Evolutionary conservation across 2,888 invertebrate species (phyloP).

Genomic region (Heteromyza rotundicornis): DNA sequence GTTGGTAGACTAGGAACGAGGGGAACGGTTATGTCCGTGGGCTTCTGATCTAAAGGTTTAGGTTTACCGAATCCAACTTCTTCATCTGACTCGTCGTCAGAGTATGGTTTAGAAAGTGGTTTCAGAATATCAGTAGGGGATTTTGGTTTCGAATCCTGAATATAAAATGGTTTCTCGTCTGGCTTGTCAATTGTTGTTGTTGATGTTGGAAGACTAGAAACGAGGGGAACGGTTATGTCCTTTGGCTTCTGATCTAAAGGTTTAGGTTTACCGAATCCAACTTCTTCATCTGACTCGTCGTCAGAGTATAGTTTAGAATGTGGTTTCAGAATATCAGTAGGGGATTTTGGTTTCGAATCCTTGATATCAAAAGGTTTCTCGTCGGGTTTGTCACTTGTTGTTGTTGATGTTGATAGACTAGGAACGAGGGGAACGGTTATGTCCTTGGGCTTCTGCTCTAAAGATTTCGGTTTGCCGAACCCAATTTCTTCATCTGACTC

Average conservation of each 20-base stretch:
- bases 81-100: slow-evolving; percentile 6
- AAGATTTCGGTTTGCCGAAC: neutral
- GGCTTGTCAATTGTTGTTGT: slow-evolving; percentile 20
- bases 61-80: slow-evolving; percentile 5
- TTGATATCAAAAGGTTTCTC: slow-evolving; percentile 13
- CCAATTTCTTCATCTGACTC: neutral
- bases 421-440: neutral
- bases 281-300: slow-evolving; percentile 12
- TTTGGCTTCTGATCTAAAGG: neutral
- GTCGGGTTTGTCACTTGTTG: neutral
- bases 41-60: neutral
- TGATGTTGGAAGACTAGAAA: neutral
- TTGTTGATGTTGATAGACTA: neutral
- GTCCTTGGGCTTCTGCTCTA: neutral
- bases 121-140: neutral
- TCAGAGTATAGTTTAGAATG: slow-evolving; percentile 1
- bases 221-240: neutral
- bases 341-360: slow-evolving; percentile 26
- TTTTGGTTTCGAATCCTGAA: slow-evolving; percentile 1
- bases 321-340: slow-evolving; percentile 17
- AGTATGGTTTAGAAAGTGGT: neutral
- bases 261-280: neutral
- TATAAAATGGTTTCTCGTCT: slow-evolving; percentile 8
- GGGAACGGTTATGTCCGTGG: neutral
- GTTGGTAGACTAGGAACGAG: neutral